A percentile compares a stretch with the other conserved stretches of the same genome.
These are phyloP conservation scores for Zaprionus davidi DNA, from an alignment of 1,140 invertebrate species.

Conservation along the genomic window DNA sequence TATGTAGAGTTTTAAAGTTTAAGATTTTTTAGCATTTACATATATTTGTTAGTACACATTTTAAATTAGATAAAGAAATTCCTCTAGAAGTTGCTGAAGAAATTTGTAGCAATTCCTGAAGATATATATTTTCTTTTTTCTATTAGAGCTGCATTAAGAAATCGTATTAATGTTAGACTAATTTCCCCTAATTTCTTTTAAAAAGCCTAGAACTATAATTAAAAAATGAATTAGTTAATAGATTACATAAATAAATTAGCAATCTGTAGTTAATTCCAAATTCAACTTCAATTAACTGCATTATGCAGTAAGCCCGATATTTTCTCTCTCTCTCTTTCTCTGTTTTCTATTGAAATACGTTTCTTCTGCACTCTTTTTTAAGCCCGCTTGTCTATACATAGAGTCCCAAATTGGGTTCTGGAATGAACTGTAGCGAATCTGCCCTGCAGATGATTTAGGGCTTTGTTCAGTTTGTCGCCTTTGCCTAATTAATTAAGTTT, in stretches of 20 bases:
- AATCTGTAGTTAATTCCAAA: background rate
- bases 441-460: conserved; percentile 19
- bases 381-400: background rate
- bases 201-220: background rate
- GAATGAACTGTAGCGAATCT: background rate
- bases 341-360: background rate
- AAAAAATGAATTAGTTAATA: background rate
- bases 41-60: background rate
- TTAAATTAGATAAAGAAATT: background rate
- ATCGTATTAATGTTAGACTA: background rate
- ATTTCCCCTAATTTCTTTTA: background rate
- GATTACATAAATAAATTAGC: background rate
- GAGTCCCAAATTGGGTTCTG: too few species aligned
- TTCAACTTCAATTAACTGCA: background rate
- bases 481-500: conserved; percentile 45
- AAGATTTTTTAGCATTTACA: too few species aligned
- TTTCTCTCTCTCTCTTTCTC: background rate
- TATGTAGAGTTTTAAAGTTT: background rate
- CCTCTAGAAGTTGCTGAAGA: background rate
- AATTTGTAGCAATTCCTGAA: background rate
- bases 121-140: background rate
- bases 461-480: conserved; percentile 4
- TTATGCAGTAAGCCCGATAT: background rate
- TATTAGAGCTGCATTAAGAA: background rate
- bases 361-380: background rate